A percentile compares a stretch with the other conserved stretches of the same genome.
These are phyloP conservation scores for Oreochromis spilurus DNA, from an alignment of 2,113 vertebrate genomes.

Conservation along the genomic window DNA sequence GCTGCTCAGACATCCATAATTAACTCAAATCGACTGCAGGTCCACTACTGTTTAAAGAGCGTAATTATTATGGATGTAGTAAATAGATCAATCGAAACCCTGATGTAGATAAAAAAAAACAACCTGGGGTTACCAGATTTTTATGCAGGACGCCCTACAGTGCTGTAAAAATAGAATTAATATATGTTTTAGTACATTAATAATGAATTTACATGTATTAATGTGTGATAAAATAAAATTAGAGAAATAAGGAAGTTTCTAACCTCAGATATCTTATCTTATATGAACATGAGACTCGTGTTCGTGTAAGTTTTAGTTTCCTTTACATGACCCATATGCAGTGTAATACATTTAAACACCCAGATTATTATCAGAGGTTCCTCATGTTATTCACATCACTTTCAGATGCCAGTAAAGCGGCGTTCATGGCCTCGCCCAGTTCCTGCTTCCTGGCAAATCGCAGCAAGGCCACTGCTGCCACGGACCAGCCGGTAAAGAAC, in stretches of 20 bases:
- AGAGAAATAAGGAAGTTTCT: not conserved
- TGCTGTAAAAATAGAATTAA: not conserved
- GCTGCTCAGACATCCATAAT: not conserved
- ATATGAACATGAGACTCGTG: not conserved
- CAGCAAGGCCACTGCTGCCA: conserved; percentile 73
- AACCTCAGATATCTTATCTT: not conserved
- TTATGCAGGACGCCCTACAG: not conserved
- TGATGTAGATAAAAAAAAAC: not conserved
- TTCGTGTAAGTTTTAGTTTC: not conserved
- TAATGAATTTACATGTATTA: not conserved
- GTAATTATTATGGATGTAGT: not conserved
- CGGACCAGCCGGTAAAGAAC: conserved; percentile 86
- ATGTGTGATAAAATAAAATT: not conserved
- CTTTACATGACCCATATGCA: not conserved
- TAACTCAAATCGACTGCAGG: not conserved
- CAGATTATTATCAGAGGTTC: not conserved
- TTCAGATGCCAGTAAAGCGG: conserved; percentile 94
- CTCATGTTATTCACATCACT: not conserved
- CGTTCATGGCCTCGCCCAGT: conserved; percentile 92
- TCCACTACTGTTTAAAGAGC: not conserved
- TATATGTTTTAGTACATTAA: not conserved
- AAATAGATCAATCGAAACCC: not conserved
- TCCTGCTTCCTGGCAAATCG: conserved; percentile 97
- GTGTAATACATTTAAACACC: not conserved
- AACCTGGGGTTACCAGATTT: not conserved